These are phyloP conservation scores for Falco punctatus DNA, from an alignment of 2,113 vertebrate genomes.

Conservation along the genomic window DNA sequence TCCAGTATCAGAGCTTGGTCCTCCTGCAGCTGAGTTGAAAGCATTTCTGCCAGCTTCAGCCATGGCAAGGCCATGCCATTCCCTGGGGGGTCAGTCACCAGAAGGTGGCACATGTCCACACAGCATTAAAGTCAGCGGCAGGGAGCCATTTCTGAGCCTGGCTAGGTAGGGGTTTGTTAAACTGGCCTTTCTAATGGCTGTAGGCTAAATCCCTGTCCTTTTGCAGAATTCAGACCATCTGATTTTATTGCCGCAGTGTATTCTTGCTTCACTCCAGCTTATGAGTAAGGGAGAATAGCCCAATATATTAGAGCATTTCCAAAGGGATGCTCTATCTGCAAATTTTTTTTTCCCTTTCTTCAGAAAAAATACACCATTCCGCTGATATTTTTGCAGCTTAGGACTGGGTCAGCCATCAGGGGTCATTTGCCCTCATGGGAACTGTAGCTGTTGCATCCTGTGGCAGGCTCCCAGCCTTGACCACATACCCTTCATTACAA, in stretches of 20 bases:
- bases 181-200: background rate
- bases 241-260: background rate
- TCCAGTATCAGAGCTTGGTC: background rate
- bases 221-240: background rate
- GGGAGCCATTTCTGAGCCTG: background rate
- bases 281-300: background rate
- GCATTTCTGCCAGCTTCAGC: background rate
- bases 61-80: rapidly evolving
- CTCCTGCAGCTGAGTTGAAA: background rate
- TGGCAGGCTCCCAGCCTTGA: rapidly evolving
- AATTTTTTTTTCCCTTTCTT: background rate
- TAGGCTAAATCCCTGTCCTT: background rate
- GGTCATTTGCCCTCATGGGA: background rate
- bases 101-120: background rate
- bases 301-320: background rate
- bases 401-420: background rate
- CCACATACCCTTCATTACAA: rapidly evolving
- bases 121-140: background rate
- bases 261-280: background rate
- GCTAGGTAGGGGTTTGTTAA: background rate
- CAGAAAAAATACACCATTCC: background rate
- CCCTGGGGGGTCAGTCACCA: background rate
- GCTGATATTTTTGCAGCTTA: background rate
- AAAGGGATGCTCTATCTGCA: background rate
- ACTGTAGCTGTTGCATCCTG: no score